Conservation (phyloP, 2,797 vertebrate species). For the Hyperoplus immaculatus region DNA sequence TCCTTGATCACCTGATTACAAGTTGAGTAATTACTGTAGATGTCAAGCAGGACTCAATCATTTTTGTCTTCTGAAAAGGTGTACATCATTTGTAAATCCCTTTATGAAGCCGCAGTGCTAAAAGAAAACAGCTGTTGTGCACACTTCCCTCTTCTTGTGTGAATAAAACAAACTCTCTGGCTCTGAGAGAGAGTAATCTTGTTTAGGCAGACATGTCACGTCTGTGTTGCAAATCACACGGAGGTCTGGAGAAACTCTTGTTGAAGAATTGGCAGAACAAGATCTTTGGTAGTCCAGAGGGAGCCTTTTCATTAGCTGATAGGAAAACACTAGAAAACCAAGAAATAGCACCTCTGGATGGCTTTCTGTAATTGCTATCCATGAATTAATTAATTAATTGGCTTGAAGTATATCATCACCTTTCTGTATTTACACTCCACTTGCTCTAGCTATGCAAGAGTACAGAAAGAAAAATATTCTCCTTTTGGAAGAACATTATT, state of each 20-base stretch:
- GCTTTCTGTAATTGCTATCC: not conserved
- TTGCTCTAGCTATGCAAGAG: not conserved
- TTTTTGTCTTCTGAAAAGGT: not conserved
- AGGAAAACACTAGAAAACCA: constrained; percentile 6
- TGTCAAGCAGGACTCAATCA: too few relatives aligned
- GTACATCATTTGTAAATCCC: constrained; percentile 7
- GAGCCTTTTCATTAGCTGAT: not conserved
- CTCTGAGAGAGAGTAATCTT: constrained; percentile 8
- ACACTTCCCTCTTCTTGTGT: constrained; percentile 6
- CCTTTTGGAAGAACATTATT: not conserved
- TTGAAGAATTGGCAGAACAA: constrained; percentile 16
- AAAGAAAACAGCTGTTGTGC: constrained; percentile 13
- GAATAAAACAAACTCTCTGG: constrained; percentile 27
- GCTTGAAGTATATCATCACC: not conserved
- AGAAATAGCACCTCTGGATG: constrained; percentile 2
- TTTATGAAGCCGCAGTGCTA: not conserved
- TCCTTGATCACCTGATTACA: not conserved
- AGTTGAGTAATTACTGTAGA: not conserved
- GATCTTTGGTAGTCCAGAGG: not conserved
- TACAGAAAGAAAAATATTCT: not conserved
- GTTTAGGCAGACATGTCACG: not conserved
- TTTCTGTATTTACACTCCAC: constrained; percentile 1
- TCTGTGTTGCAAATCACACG: constrained; percentile 26
- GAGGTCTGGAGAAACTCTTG: constrained; percentile 12
- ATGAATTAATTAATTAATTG: not conserved